These are phyloP conservation scores for Eupsittula cactorum DNA, from an alignment of 2,113 vertebrate species.

Conservation along the genomic window DNA sequence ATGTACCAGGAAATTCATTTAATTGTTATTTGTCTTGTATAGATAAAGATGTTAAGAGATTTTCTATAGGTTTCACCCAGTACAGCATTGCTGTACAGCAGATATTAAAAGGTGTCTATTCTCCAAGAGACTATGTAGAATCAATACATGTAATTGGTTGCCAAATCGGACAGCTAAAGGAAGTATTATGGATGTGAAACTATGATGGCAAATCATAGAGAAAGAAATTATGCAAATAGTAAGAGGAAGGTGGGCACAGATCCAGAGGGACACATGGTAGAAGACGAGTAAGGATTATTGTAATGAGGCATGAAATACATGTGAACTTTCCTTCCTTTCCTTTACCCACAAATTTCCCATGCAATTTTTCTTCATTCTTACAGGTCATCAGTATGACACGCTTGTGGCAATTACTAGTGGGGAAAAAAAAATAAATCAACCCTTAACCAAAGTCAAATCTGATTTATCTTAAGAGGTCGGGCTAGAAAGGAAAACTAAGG, in stretches of 20 bases:
- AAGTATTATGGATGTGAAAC: slow-evolving; percentile 24
- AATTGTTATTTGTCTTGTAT: background rate
- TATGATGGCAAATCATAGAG: slow-evolving; percentile 8
- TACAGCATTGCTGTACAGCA: background rate
- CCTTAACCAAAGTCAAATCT: background rate
- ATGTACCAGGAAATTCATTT: background rate
- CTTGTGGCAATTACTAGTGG: background rate
- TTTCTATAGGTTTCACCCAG: background rate
- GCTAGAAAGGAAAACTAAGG: background rate
- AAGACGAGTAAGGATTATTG: slow-evolving; percentile 35
- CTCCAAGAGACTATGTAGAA: background rate
- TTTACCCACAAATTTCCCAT: background rate
- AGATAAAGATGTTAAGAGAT: background rate
- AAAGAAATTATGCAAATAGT: slow-evolving; percentile 54
- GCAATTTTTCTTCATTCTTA: slow-evolving; percentile 55
- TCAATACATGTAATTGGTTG: background rate
- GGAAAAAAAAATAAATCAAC: background rate
- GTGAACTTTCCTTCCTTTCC: background rate
- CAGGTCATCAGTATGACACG: background rate
- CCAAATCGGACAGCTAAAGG: background rate
- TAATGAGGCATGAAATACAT: slow-evolving; percentile 60
- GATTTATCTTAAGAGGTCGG: background rate
- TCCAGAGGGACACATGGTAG: slow-evolving; percentile 50
- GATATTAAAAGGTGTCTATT: background rate
- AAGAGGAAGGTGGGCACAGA: slow-evolving; percentile 22